These are phyloP conservation scores for Kryptopterus vitreolus DNA, from an alignment of 2,797 vertebrate genomes.

Conservation along the genomic window DNA sequence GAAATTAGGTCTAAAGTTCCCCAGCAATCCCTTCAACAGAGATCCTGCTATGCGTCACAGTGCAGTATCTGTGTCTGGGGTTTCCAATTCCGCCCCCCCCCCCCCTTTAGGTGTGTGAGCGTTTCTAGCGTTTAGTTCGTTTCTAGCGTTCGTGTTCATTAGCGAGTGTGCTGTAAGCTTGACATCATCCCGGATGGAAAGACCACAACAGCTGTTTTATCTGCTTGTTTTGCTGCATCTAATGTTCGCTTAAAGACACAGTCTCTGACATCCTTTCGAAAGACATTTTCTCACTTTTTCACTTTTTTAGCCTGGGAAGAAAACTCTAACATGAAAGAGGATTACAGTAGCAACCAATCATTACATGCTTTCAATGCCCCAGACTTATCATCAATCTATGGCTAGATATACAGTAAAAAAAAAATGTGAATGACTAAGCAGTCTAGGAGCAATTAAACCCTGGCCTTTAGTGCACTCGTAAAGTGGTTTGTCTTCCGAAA, in stretches of 20 bases:
- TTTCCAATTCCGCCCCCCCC: too few relatives aligned
- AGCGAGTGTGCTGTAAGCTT: constrained; percentile 30
- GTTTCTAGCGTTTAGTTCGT: constrained; percentile 42
- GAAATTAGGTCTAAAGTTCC: constrained; percentile 42
- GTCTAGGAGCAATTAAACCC: constrained; percentile 43
- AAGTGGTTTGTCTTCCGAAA: constrained; percentile 28
- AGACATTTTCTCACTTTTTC: not conserved
- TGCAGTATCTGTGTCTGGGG: constrained; percentile 37
- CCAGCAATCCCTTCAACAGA: constrained; percentile 17
- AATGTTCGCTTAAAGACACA: not conserved
- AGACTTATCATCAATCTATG: constrained; percentile 26
- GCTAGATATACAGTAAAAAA: constrained; percentile 9
- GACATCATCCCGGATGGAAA: constrained; percentile 25
- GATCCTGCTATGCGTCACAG: constrained; percentile 20
- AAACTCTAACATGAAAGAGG: not conserved
- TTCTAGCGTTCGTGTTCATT: constrained; percentile 50
- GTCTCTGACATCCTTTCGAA: not conserved
- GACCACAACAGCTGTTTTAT: constrained; percentile 20
- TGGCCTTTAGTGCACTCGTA: not conserved
- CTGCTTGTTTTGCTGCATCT: not conserved
- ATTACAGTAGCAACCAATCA: constrained; percentile 15
- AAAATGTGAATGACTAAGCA: constrained; percentile 43
- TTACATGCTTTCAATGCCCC: not conserved
- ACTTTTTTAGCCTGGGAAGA: not conserved
- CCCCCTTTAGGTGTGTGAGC: constrained; percentile 41